Evolutionary conservation across 2,113 vertebrate genomes (phyloP).

Genomic region (Crotalus viridis): DNA sequence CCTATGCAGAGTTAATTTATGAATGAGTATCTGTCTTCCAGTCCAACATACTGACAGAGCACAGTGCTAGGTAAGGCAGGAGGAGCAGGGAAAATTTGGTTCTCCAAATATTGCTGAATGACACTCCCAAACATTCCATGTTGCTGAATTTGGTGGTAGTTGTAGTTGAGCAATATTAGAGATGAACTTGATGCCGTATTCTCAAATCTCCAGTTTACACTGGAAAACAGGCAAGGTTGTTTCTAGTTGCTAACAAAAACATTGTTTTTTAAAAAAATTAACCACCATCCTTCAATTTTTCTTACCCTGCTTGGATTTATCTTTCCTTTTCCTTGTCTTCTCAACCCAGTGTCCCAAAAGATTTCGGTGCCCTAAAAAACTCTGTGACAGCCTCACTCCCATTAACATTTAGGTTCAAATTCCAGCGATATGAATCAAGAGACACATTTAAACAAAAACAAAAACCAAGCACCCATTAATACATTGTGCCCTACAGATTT

Average conservation of each 20-base stretch:
- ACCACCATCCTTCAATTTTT: not conserved
- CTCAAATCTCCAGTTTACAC: not conserved
- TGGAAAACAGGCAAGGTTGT: not conserved
- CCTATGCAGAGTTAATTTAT: not conserved
- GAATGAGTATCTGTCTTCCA: not conserved
- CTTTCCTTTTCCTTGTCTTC: not conserved
- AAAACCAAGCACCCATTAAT: not conserved
- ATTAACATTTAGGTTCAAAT: not conserved
- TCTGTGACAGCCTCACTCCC: not conserved
- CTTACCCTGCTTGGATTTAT: not conserved
- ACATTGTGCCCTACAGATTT: not conserved
- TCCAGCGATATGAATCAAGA: not conserved
- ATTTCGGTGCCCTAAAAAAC: not conserved
- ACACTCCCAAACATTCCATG: not conserved
- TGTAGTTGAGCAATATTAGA: not conserved
- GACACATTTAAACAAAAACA: not conserved
- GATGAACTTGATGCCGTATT: not conserved
- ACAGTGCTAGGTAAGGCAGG: not conserved
- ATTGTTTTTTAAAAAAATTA: not conserved
- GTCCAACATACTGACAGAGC: not conserved
- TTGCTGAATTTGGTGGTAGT: not conserved
- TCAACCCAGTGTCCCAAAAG: not conserved
- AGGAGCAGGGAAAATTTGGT: not conserved
- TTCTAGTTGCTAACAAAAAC: not conserved
- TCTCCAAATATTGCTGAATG: not conserved